Evolutionary conservation across 2,888 invertebrate species (phyloP).

Genomic region (Junonia oenone): DNA sequence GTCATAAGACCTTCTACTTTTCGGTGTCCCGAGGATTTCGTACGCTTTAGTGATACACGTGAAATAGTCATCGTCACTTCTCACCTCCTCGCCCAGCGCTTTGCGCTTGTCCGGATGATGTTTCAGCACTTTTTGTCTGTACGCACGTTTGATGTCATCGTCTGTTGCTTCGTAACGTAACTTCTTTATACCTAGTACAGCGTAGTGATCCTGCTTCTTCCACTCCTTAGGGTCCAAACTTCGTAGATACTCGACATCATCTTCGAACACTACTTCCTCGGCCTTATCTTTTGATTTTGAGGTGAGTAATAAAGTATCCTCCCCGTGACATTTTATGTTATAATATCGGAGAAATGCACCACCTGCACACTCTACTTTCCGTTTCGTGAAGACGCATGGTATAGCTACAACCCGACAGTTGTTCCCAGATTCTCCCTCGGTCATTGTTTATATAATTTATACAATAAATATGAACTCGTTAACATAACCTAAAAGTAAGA

Average conservation of each 20-base stretch:
- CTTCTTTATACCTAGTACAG: conserved; percentile 93
- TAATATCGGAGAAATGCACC: conserved; percentile 71
- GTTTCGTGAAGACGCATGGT: conserved; percentile 53
- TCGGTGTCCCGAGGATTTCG: conserved; percentile 90
- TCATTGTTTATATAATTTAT: conserved; percentile 59
- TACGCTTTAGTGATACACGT: conserved; percentile 99
- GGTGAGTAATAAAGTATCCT: conserved; percentile 61
- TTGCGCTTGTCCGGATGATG: conserved; percentile 99
- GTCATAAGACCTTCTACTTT: conserved; percentile 94
- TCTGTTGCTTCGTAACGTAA: conserved; percentile 92
- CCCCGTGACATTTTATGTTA: conserved; percentile 71
- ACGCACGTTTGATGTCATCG: conserved; percentile 95
- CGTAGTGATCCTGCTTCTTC: conserved; percentile 99
- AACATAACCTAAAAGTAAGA: conserved; percentile 67
- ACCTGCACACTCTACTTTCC: conserved; percentile 75
- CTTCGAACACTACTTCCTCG: conserved; percentile 75
- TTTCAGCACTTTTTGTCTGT: conserved; percentile 86
- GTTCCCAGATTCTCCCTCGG: conserved; percentile 52
- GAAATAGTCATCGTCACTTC: conserved; percentile 97
- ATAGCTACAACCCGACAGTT: conserved; percentile 53
- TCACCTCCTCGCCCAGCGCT: conserved; percentile 91
- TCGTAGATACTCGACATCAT: conserved; percentile 89
- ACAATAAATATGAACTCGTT: conserved; percentile 51
- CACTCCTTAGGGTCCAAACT: conserved; percentile 97
- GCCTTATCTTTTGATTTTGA: conserved; percentile 64